Percentiles rank a stretch among this genome's conserved stretches.
phyloP scores from a whole-genome alignment of 2,888 invertebrate genomes.

The Cerastis rubricosa region DNA sequence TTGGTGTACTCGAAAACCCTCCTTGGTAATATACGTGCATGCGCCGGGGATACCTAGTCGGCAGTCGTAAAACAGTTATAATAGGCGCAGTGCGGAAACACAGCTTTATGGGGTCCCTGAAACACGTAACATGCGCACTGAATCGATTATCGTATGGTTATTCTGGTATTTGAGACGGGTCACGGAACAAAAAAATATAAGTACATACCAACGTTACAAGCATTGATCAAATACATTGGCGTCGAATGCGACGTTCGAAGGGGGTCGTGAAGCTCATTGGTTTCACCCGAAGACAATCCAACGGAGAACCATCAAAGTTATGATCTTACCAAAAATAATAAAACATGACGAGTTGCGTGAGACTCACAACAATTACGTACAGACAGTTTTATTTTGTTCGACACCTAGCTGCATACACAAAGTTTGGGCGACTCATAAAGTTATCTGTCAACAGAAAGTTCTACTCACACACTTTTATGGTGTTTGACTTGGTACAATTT shows the following conservation, averaged over 20 bases:
- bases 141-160: conserved; percentile 86
- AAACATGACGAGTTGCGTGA: conserved; percentile 51
- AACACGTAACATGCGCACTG: conserved; percentile 85
- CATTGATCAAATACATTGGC: conserved; percentile 79
- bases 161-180: conserved; percentile 82
- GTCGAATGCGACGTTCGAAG: conserved; percentile 61
- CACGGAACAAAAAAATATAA: conserved; percentile 81
- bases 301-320: conserved; percentile 36
- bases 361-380: conserved; percentile 63
- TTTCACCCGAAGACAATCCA: conserved; percentile 44
- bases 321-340: conserved; percentile 47
- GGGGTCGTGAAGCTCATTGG: conserved; percentile 47
- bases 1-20: conserved; percentile 77
- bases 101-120: conserved; percentile 84
- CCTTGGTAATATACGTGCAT: conserved; percentile 77
- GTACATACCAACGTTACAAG: conserved; percentile 72
- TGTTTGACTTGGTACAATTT: conserved; percentile 55
- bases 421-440: conserved; percentile 63
- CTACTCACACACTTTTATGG: conserved; percentile 53
- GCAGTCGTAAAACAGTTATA: conserved; percentile 86
- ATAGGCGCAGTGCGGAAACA: conserved; percentile 87
- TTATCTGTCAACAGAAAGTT: conserved; percentile 67
- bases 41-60: conserved; percentile 80
- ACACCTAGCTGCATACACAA: conserved; percentile 60
- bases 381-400: conserved; percentile 68